Percentiles rank a stretch among this genome's conserved stretches.
These are phyloP conservation scores for Zelostemma sp. DNA, from an alignment of 1,140 invertebrate species.

Conservation along the genomic window DNA sequence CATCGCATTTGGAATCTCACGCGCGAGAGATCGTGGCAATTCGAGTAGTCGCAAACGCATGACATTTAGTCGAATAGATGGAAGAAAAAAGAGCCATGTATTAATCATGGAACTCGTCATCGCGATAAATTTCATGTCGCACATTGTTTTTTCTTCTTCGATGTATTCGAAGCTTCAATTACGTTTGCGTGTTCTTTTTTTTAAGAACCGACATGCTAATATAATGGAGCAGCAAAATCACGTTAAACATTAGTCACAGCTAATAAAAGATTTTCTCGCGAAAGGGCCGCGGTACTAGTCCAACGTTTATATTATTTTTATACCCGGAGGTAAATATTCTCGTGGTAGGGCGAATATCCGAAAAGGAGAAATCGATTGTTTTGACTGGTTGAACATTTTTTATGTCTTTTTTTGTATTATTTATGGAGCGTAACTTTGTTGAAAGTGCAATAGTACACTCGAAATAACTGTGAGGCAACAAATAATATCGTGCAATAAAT, in stretches of 20 bases:
- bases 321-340: background rate
- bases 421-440: background rate
- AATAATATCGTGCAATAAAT: slow-evolving; percentile 1
- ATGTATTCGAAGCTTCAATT: background rate
- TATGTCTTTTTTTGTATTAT: background rate
- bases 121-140: background rate
- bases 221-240: slow-evolving; percentile 32
- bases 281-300: slow-evolving; percentile 52
- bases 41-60: slow-evolving; percentile 28
- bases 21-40: slow-evolving; percentile 23
- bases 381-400: background rate
- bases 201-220: slow-evolving; percentile 15
- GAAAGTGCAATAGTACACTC: slow-evolving; percentile 5
- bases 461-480: background rate
- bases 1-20: slow-evolving; percentile 20
- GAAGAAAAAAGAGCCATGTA: background rate
- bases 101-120: background rate
- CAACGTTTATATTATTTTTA: slow-evolving; percentile 29
- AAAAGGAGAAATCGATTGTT: background rate
- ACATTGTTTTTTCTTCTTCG: background rate
- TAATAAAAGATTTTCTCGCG: slow-evolving; percentile 10
- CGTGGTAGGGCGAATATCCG: background rate
- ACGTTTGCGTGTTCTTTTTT: slow-evolving; percentile 1
- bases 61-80: slow-evolving; percentile 21
- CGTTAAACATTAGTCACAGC: slow-evolving; percentile 19